These are phyloP conservation scores for Pogonomyrmex barbatus DNA, from an alignment of 1,140 invertebrate genomes.

Conservation along the genomic window DNA sequence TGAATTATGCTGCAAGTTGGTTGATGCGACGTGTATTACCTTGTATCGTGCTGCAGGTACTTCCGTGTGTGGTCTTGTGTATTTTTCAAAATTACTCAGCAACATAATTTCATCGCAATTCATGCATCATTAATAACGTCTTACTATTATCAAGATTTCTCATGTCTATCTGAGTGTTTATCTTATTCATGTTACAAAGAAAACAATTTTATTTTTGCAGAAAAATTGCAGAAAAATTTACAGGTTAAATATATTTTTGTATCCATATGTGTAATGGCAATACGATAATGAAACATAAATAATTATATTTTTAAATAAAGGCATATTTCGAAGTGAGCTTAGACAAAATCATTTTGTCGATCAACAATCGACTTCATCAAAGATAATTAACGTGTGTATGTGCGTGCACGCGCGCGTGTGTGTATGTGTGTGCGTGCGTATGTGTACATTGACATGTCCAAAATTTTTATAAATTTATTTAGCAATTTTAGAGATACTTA, in stretches of 20 bases:
- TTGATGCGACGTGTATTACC: constrained; percentile 76
- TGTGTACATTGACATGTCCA: constrained; percentile 51
- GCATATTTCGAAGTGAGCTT: background rate
- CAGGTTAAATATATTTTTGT: background rate
- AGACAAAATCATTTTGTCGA: constrained; percentile 17
- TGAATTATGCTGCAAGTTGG: constrained; percentile 79
- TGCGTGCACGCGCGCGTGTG: too few relatives aligned
- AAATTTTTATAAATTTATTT: constrained; percentile 80
- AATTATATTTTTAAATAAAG: constrained; percentile 28
- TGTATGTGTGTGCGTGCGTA: too few relatives aligned
- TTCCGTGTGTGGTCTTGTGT: constrained; percentile 77
- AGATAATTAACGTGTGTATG: background rate
- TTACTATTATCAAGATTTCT: background rate
- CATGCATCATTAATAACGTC: background rate
- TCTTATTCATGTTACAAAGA: background rate
- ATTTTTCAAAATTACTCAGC: constrained; percentile 29
- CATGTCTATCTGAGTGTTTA: background rate
- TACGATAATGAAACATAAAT: background rate
- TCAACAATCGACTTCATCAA: background rate
- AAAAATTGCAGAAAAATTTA: background rate
- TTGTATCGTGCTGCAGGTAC: constrained; percentile 77
- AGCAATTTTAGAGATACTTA: constrained; percentile 60
- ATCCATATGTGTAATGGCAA: constrained; percentile 31
- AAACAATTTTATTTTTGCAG: background rate
- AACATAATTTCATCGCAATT: constrained; percentile 53